These are phyloP conservation scores for Tenebrio molitor DNA, from an alignment of 1,140 invertebrate genomes.

Conservation along the genomic window DNA sequence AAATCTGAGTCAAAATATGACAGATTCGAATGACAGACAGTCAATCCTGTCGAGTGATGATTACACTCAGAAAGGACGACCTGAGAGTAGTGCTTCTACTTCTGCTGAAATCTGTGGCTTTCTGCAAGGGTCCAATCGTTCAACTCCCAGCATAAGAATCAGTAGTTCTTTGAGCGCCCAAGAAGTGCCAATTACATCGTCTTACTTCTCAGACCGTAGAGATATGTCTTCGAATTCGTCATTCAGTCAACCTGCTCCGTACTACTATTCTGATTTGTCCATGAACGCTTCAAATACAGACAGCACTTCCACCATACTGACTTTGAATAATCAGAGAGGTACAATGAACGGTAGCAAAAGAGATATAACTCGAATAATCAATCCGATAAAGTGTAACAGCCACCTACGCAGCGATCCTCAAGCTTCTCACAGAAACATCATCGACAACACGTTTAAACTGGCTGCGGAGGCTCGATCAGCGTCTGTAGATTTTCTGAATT, in stretches of 20 bases:
- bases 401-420: neutral
- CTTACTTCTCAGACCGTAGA: constrained; percentile 47
- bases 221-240: constrained; percentile 47
- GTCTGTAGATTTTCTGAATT: constrained; percentile 76
- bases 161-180: constrained; percentile 47
- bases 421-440: constrained; percentile 32
- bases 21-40: constrained; percentile 9
- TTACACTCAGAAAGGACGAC: constrained; percentile 49
- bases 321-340: constrained; percentile 78
- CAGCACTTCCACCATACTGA: constrained; percentile 56
- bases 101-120: constrained; percentile 60
- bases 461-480: constrained; percentile 76
- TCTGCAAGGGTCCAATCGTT: constrained; percentile 56
- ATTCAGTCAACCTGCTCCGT: constrained; percentile 76
- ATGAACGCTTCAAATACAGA: constrained; percentile 59
- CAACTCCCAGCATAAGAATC: constrained; percentile 52
- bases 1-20: neutral
- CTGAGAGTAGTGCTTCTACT: constrained; percentile 59
- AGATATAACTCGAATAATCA: constrained; percentile 84
- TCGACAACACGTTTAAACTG: constrained; percentile 68
- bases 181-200: constrained; percentile 45
- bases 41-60: constrained; percentile 43
- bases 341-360: constrained; percentile 73
- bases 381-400: constrained; percentile 75
- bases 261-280: constrained; percentile 89